These are phyloP conservation scores for Harpalus rubripes DNA, from an alignment of 2,888 invertebrate genomes.

Conservation along the genomic window DNA sequence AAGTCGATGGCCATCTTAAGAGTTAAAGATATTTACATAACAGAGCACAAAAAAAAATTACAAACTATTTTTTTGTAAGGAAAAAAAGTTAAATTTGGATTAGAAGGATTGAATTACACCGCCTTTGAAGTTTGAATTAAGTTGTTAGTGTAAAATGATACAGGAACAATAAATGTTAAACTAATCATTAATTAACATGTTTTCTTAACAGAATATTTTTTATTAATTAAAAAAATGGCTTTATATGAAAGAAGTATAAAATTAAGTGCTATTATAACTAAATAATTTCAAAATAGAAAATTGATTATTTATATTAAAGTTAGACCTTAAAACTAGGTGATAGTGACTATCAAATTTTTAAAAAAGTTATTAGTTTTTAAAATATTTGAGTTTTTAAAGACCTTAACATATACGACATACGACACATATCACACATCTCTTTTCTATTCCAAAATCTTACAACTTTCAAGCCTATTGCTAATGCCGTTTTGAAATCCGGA, in stretches of 20 bases:
- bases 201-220: background rate
- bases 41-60: constrained; percentile 8
- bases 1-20: background rate
- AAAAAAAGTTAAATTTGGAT: constrained; percentile 10
- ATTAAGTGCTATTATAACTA: background rate
- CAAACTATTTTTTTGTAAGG: background rate
- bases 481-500: no score
- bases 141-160: constrained; percentile 13
- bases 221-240: background rate
- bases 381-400: no score
- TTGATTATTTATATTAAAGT: no score
- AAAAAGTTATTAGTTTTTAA: background rate
- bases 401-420: no score
- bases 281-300: background rate
- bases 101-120: background rate
- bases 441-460: no score
- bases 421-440: no score
- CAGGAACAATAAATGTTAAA: background rate
- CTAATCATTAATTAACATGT: background rate
- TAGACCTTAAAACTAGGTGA: no score
- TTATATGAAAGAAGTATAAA: no score
- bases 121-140: constrained; percentile 12
- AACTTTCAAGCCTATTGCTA: no score
- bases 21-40: constrained; percentile 12
- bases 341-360: no score